Conservation (phyloP, 2,797 vertebrate genomes). For the Syngnathus rostellatus region DNA sequence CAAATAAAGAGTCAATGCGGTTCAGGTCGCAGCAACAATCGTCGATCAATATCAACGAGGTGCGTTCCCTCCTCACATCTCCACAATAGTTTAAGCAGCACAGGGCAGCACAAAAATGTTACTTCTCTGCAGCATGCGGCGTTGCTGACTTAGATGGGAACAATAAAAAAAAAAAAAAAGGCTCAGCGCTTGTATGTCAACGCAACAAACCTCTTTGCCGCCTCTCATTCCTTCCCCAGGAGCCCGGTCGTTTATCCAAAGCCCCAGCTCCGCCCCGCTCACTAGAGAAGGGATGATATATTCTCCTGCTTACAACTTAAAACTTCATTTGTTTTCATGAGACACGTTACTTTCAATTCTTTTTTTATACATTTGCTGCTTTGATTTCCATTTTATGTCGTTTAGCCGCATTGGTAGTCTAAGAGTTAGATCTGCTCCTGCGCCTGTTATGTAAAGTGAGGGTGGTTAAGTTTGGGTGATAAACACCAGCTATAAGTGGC, state of each 20-base stretch:
- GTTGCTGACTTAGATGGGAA: conserved; percentile 6
- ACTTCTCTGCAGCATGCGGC: background rate
- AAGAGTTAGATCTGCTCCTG: background rate
- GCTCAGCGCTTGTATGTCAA: background rate
- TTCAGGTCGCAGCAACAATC: background rate
- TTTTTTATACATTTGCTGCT: conserved; percentile 3
- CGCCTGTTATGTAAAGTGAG: background rate
- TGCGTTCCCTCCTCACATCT: background rate
- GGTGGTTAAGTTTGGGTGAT: background rate
- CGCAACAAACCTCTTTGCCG: conserved; percentile 3
- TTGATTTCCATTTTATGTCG: background rate
- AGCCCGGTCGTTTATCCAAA: conserved; percentile 6
- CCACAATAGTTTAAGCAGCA: background rate
- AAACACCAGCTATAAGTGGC: background rate
- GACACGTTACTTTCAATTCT: background rate
- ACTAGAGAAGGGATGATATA: conserved; percentile 2
- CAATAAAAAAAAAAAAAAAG: conserved; percentile 4
- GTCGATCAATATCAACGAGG: background rate
- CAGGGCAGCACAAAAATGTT: background rate
- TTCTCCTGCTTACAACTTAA: background rate
- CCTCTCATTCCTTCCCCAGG: conserved; percentile 1
- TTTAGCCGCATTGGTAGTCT: background rate
- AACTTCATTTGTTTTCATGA: background rate
- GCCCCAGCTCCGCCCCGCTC: background rate
- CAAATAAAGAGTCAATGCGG: background rate